These are phyloP conservation scores for Torymus tubicola DNA, from an alignment of 2,888 invertebrate genomes.

Conservation along the genomic window DNA sequence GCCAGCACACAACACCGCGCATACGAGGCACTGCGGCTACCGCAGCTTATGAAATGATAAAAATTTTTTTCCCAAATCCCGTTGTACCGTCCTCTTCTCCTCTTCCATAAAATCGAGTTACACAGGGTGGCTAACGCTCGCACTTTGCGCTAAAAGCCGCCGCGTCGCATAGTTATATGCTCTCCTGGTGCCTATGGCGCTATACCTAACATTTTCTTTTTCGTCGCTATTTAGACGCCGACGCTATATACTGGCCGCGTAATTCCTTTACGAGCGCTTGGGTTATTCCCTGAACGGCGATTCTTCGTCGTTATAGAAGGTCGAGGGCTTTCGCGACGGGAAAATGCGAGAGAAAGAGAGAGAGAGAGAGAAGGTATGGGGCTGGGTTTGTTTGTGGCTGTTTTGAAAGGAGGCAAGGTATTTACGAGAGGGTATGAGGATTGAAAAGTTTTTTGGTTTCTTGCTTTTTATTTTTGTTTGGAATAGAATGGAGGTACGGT, in stretches of 20 bases:
- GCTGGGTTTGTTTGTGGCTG: too few species aligned
- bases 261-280: constrained; percentile 26
- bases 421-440: too few species aligned
- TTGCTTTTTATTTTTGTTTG: too few species aligned
- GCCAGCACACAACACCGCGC: too few species aligned
- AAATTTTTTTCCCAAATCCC: constrained; percentile 16
- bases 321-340: neutral
- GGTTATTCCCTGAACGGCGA: constrained; percentile 36
- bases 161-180: neutral
- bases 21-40: too few species aligned
- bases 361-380: too few species aligned
- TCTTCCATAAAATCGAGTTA: constrained; percentile 47
- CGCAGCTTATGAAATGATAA: too few species aligned
- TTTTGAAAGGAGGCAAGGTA: too few species aligned
- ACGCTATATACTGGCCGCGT: neutral
- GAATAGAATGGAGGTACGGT: too few species aligned
- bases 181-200: neutral
- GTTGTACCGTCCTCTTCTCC: neutral
- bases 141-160: constrained; percentile 50
- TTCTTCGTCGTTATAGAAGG: constrained; percentile 23
- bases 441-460: too few species aligned
- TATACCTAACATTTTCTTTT: neutral
- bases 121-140: constrained; percentile 44
- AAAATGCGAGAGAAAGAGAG: too few species aligned
- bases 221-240: neutral